Percentiles rank a stretch among this genome's conserved stretches.
phyloP scores from a whole-genome alignment of 2,113 vertebrate species.

The Motacilla alba region DNA sequence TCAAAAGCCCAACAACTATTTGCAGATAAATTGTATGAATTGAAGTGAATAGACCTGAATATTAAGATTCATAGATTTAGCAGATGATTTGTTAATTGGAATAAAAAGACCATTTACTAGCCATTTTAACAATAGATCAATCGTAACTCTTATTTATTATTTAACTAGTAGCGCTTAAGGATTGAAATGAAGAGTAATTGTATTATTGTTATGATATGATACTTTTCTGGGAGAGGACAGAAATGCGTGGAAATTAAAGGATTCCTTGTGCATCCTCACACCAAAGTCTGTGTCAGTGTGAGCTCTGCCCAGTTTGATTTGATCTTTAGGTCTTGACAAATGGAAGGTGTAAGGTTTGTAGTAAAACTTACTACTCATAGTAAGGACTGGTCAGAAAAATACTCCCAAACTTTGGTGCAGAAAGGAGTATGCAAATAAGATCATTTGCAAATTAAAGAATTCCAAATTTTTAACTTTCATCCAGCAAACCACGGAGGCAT shows the following conservation, averaged over 20 bases:
- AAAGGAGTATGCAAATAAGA: not conserved
- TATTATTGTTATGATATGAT: conserved; percentile 56
- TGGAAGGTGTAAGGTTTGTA: not conserved
- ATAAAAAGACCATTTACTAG: conserved; percentile 97
- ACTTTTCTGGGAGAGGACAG: conserved; percentile 13
- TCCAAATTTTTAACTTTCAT: not conserved
- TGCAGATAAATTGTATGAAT: conserved; percentile 97
- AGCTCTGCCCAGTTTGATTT: not conserved
- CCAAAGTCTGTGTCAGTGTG: not conserved
- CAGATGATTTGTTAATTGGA: conserved; percentile 99
- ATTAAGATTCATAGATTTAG: conserved; percentile 99
- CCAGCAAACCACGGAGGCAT: not conserved
- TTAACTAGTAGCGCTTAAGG: conserved; percentile 77
- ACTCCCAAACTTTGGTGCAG: not conserved
- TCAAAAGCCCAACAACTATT: conserved; percentile 93
- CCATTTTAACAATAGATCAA: conserved; percentile 97
- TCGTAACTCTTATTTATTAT: conserved; percentile 94
- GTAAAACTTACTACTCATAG: not conserved
- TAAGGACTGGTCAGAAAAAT: not conserved
- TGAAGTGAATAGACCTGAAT: conserved; percentile 97
- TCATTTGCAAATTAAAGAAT: conserved; percentile 35
- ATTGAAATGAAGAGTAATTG: conserved; percentile 70
- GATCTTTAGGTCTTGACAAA: not conserved
- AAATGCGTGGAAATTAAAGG: not conserved
- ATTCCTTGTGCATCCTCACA: not conserved